Evolutionary conservation across 2,113 vertebrate genomes (phyloP).

Genomic region (Syngnathoides biaculeatus): DNA sequence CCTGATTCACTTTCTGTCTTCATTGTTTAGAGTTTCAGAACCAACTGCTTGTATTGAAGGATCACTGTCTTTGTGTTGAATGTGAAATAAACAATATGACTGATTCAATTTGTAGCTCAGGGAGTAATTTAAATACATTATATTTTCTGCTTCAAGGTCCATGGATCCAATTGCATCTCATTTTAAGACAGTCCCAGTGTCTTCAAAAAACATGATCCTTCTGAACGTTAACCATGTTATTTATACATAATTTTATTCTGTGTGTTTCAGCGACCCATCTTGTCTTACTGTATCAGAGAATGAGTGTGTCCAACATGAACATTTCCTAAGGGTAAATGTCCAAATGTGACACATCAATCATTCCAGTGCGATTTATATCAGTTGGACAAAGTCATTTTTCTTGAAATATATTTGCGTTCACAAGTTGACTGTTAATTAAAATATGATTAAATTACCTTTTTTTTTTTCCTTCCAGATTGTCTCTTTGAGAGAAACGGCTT

Average conservation of each 20-base stretch:
- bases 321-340: neutral
- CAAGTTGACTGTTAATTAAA: no score
- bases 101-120: neutral
- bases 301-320: neutral
- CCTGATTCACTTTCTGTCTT: conserved; percentile 27
- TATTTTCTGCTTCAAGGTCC: neutral
- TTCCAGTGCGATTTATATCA: no score
- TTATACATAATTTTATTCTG: no score
- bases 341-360: neutral
- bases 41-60: conserved; percentile 17
- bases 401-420: no score
- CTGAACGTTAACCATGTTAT: neutral
- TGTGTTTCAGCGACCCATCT: no score
- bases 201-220: neutral
- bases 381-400: no score
- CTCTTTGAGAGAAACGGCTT: no score
- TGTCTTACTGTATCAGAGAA: neutral
- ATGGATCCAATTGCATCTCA: neutral
- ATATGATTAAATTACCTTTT: no score
- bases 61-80: conserved; percentile 3
- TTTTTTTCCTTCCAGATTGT: no score
- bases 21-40: conserved; percentile 29
- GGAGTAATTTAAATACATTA: no score
- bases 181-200: neutral
- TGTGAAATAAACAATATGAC: neutral